phyloP scores from a whole-genome alignment of 2,113 vertebrate genomes.

The Saimiri boliviensis region DNA sequence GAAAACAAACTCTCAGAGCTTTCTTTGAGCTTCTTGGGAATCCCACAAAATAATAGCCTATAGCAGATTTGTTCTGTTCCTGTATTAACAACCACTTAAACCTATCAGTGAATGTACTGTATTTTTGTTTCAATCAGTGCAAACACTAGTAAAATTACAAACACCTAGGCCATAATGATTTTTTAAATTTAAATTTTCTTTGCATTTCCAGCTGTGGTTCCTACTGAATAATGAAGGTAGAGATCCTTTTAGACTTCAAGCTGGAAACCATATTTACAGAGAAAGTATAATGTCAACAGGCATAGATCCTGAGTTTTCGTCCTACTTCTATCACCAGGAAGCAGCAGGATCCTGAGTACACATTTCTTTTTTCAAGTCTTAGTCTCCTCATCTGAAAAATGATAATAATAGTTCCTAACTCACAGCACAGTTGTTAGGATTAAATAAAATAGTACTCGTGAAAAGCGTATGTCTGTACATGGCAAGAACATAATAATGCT shows the following conservation, averaged over 20 bases:
- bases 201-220: not conserved
- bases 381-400: not conserved
- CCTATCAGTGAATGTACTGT: not conserved
- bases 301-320: not conserved
- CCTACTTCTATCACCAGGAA: not conserved
- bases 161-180: not conserved
- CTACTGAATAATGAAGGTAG: not conserved
- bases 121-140: not conserved
- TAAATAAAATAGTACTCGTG: not conserved
- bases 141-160: not conserved
- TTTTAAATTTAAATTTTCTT: not conserved
- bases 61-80: not conserved
- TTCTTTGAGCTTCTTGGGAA: constrained; percentile 23
- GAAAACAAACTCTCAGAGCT: constrained; percentile 50
- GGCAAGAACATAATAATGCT: not conserved
- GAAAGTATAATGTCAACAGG: not conserved
- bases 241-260: not conserved
- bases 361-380: not conserved
- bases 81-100: not conserved
- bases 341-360: not conserved
- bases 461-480: not conserved
- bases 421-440: not conserved
- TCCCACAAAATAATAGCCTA: not conserved
- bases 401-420: not conserved
- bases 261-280: not conserved